phyloP scores from a whole-genome alignment of 92 coral and sea anemone species.

The Siderastrea siderea region DNA sequence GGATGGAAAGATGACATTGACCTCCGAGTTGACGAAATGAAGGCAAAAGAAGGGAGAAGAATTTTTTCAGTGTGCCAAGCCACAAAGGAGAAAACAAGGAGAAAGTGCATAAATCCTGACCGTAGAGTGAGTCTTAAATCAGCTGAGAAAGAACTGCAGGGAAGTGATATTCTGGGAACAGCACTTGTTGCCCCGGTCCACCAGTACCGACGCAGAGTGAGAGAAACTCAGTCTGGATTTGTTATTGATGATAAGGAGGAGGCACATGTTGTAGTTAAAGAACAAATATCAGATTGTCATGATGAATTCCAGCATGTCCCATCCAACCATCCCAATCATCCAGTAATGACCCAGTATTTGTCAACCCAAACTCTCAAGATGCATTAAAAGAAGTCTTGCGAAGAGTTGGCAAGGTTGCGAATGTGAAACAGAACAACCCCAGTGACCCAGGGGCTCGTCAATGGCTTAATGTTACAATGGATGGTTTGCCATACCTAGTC shows the following conservation, averaged over 20 bases:
- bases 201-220: constrained; percentile 39
- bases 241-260: constrained; percentile 9
- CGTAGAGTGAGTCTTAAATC: constrained; percentile 20
- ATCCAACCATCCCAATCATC: constrained; percentile 15
- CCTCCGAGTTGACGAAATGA: no score
- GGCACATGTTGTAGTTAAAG: not conserved
- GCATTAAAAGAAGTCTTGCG: constrained; percentile 47
- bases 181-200: constrained; percentile 36
- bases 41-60: no score
- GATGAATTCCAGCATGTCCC: constrained; percentile 20
- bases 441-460: constrained; percentile 28
- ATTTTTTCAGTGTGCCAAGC: no score
- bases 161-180: constrained; percentile 39
- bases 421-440: constrained; percentile 31
- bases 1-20: no score
- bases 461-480: constrained; percentile 57
- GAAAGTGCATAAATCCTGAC: constrained; percentile 31
- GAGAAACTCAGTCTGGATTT: constrained; percentile 15
- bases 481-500: constrained; percentile 55
- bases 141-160: constrained; percentile 40
- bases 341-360: constrained; percentile 56
- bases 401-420: constrained; percentile 36
- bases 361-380: constrained; percentile 43
- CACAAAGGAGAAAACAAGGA: no score
- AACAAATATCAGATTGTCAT: constrained; percentile 1